Evolutionary conservation across 2,888 invertebrate species (phyloP).

Genomic region (Drosophila maculinotata): DNA sequence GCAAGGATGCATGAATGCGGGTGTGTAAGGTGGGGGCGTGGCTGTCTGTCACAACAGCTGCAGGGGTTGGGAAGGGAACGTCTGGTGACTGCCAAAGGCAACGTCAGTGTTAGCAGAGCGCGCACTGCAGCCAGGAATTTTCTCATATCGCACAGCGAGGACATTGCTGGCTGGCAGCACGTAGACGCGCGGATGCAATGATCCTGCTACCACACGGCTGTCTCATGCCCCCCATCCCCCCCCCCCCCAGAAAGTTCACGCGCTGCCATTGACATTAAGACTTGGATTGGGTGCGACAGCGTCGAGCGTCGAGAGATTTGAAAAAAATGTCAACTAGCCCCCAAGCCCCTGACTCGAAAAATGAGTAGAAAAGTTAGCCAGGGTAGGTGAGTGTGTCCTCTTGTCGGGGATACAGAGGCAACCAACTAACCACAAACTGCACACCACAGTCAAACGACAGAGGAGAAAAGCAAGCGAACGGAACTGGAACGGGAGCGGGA

Average conservation of each 20-base stretch:
- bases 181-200: constrained; percentile 38
- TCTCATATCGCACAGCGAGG: constrained; percentile 61
- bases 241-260: constrained; percentile 32
- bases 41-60: constrained; percentile 58
- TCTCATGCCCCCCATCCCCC: constrained; percentile 3
- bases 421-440: constrained; percentile 13
- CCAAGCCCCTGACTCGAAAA: constrained; percentile 38
- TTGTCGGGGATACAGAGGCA: background rate
- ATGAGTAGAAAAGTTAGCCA: constrained; percentile 60
- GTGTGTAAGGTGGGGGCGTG: constrained; percentile 3
- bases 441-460: constrained; percentile 18
- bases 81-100: constrained; percentile 45
- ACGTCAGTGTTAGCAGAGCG: constrained; percentile 22
- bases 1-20: background rate
- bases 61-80: constrained; percentile 16
- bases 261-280: constrained; percentile 49
- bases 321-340: constrained; percentile 68
- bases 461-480: background rate
- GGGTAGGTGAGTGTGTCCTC: constrained; percentile 65
- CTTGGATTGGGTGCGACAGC: constrained; percentile 32
- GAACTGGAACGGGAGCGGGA: constrained; percentile 3
- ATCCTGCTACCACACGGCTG: constrained; percentile 34
- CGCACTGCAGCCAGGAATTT: constrained; percentile 56
- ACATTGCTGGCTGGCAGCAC: constrained; percentile 47
- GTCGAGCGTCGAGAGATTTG: constrained; percentile 54